These are phyloP conservation scores for Panzeria rudis DNA, from an alignment of 2,888 invertebrate species.

Conservation along the genomic window DNA sequence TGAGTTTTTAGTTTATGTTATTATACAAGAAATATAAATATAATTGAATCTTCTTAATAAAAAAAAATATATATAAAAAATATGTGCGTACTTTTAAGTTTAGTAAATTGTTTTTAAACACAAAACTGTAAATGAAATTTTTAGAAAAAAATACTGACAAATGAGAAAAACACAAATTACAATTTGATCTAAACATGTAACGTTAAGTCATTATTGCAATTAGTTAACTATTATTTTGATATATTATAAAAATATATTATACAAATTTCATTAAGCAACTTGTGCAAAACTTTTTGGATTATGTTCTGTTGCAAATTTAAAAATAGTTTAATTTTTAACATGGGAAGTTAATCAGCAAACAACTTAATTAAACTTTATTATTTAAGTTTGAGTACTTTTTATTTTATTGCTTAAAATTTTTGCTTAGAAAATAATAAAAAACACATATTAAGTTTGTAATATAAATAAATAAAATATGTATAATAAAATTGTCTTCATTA, in stretches of 20 bases:
- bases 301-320: conserved; percentile 17
- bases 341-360: conserved; percentile 7
- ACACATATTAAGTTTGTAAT: conserved; percentile 24
- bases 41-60: conserved; percentile 25
- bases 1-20: conserved; percentile 41
- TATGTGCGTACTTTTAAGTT: conserved; percentile 39
- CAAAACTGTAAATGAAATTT: conserved; percentile 48
- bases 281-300: neutral
- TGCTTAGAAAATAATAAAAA: conserved; percentile 25
- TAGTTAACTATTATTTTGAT: conserved; percentile 41
- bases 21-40: conserved; percentile 1
- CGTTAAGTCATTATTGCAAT: conserved; percentile 44
- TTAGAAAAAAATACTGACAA: conserved; percentile 5
- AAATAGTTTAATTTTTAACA: conserved; percentile 21
- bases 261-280: conserved; percentile 10
- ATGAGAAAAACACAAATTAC: conserved; percentile 18
- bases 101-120: conserved; percentile 55
- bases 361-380: conserved; percentile 28
- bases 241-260: conserved; percentile 15
- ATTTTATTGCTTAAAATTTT: conserved; percentile 32
- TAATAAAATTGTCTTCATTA: conserved; percentile 14
- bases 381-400: conserved; percentile 49
- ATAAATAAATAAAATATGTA: conserved; percentile 20
- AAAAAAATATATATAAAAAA: conserved; percentile 7
- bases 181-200: conserved; percentile 25